Base-by-base conservation (phyloP, 2,113 vertebrate genomes). In the Rhynchomys soricoides region DNA sequence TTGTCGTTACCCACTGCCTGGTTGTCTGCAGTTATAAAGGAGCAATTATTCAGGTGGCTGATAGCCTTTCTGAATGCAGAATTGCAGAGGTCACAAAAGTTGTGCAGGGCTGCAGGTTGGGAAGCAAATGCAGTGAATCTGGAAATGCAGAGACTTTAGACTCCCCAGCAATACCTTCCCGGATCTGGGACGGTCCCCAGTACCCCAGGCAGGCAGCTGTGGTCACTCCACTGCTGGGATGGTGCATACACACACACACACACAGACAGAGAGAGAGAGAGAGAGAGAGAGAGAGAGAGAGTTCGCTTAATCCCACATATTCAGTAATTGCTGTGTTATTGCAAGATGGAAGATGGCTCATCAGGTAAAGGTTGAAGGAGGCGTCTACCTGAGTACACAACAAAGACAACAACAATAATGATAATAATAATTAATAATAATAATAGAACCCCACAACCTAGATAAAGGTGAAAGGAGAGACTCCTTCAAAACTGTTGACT, bases 41-140 rank as follows among this genome's bases (percentile, higher is more conserved):
- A 96, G 50, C 95, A 98, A 97, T 96, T 90, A 97, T 89, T 97
- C 97, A 98, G 96, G 95, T 98, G 97, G 96, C 93, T 75, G 98
- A 98, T 77, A 97, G 93, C 71, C 81, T 90, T 97, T 90, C 92
- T 96, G 71, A 55, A 91, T 97, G 93, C 95, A 93, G 88, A 92
- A 97, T 95, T 94, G 94, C 77, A 66, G 5, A 0, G 2, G 94
- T 92, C 82, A 95, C 52, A 45, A 96, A 94, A 96, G 66, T 90
- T 92, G 91, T 48, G 57, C 59, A 90, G 15, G 45, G 95, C 89
- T 64, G 48, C 2, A 24, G 91, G 78, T 77, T 3, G 81, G 48
- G 85, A 31, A 2, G 7, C 43, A 95, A 52, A 85, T 16, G 17
- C 73, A 62, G 73, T 15, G 29, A 57, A 74, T n/a, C 13, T 52